A percentile compares a stretch with the other conserved stretches of the same genome.
Evolutionary conservation across 2,888 invertebrate species (phyloP).

Genomic region (Leptopilina drosophilae): DNA sequence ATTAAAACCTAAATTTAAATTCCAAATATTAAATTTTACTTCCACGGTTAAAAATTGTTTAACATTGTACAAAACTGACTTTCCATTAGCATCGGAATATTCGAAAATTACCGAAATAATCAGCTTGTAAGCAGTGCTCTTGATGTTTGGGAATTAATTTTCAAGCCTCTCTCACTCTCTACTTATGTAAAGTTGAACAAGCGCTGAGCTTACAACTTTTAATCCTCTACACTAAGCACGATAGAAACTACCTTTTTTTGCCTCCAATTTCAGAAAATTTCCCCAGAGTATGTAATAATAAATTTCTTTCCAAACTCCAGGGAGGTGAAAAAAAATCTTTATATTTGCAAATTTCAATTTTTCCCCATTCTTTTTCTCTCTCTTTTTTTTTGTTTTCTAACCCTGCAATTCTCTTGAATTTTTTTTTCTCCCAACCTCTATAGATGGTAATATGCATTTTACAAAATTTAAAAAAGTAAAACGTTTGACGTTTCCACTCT

Average conservation of each 20-base stretch:
- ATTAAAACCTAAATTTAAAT: too few species aligned
- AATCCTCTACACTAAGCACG: conserved; percentile 22
- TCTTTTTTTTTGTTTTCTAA: background rate
- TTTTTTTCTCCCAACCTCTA: background rate
- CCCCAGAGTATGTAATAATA: background rate
- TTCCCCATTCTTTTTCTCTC: background rate
- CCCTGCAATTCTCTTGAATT: conserved; percentile 12
- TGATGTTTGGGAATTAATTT: conserved; percentile 29
- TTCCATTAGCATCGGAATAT: background rate
- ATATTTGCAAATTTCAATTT: background rate
- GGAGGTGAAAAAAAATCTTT: too few species aligned
- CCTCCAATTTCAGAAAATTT: background rate
- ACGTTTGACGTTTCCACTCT: conserved; percentile 31
- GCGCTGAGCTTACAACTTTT: conserved; percentile 28
- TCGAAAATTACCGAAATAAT: background rate
- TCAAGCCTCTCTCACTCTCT: background rate
- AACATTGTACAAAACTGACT: too few species aligned
- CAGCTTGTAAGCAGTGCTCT: conserved; percentile 14
- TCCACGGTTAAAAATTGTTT: too few species aligned
- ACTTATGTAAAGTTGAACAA: background rate
- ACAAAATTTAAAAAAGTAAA: conserved; percentile 2
- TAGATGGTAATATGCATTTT: conserved; percentile 26
- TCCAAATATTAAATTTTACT: background rate
- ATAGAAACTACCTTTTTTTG: conserved; percentile 4
- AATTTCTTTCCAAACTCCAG: background rate